Evolutionary conservation across 2,888 invertebrate species (phyloP), one percentile per base, ranked within the genome.

Genomic region (Acleris laterana): DNA sequence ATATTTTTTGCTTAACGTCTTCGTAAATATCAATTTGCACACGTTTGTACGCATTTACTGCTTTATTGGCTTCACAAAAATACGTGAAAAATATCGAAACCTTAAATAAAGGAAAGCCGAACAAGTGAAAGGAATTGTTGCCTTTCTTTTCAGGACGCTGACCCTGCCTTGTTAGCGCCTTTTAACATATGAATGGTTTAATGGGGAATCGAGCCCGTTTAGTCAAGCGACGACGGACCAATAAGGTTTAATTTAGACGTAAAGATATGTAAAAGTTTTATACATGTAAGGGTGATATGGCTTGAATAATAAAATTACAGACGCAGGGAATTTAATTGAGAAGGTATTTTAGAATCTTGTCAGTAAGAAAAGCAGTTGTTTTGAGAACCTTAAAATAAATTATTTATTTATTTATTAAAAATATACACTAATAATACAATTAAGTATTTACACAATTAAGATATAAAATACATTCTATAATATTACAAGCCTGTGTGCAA

Each of bases 121-220:
- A 55, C 60, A 55, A 65, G 60, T 65, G 55, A 65, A 65, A 65
- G 60, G 65, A 50, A 55, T 49, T 49, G 49, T 38, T 51, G n/a
- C 44, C 46, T 46, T 57, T 57, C 25, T 57, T 57, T 57, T 17
- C 60, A 56, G 65, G 55, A 56, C 60, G 60, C 50, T 65, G 55
- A 60, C 65, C 65, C 65, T 55, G 55, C 11, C 55, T 60, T 60
- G 62, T 62, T 55, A 62, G 32, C 53, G 65, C 22, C 55, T 60
- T 57, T 63, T 49, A 42, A 60, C 55, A 64, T 55, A 55, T 60
- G 59, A 59, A 64, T 64, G 55, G 63, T 59, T 53, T 58, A 53
- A 60, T 65, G 49, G 60, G 51, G 28, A 51, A 50, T 56, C 51
- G 6, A 25, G 17, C 22, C 49, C 20, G 25, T 59, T 32, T 60